A percentile compares a stretch with the other conserved stretches of the same genome.
phyloP scores from a whole-genome alignment of 2,797 vertebrate species.

The Brachyrhaphis roseni region DNA sequence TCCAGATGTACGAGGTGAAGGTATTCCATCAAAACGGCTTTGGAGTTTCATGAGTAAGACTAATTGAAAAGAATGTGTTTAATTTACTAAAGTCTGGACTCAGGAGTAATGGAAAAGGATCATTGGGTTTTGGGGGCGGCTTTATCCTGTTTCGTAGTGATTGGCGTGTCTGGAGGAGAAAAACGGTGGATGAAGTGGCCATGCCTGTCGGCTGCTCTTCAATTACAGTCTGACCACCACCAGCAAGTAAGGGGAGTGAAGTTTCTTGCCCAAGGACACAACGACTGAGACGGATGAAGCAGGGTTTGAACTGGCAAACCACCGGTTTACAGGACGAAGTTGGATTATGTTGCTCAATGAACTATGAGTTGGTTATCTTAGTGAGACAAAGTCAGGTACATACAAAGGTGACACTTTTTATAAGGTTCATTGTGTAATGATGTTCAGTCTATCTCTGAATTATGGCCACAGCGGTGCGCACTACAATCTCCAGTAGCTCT shows the following conservation, averaged over 20 bases:
- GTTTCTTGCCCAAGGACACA: neutral
- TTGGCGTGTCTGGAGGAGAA: neutral
- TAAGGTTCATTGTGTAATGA: neutral
- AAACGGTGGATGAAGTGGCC: neutral
- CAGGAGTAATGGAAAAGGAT: constrained; percentile 1
- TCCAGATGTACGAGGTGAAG: neutral
- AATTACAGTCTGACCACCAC: neutral
- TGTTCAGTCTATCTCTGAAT: neutral
- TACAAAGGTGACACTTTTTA: neutral
- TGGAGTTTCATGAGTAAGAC: neutral
- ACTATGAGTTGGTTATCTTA: neutral
- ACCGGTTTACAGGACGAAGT: neutral
- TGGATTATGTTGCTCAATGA: neutral
- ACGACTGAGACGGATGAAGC: neutral
- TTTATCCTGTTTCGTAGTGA: neutral
- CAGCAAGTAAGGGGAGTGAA: neutral
- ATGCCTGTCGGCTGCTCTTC: neutral
- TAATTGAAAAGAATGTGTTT: constrained; percentile 3
- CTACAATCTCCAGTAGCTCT: neutral
- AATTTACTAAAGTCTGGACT: neutral
- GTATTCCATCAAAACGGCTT: neutral
- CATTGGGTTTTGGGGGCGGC: neutral
- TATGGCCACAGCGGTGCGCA: neutral
- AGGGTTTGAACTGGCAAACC: neutral
- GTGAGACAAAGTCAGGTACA: neutral